These are phyloP conservation scores for Sebastes goodei DNA, from an alignment of 2,797 vertebrate species.

Conservation along the genomic window DNA sequence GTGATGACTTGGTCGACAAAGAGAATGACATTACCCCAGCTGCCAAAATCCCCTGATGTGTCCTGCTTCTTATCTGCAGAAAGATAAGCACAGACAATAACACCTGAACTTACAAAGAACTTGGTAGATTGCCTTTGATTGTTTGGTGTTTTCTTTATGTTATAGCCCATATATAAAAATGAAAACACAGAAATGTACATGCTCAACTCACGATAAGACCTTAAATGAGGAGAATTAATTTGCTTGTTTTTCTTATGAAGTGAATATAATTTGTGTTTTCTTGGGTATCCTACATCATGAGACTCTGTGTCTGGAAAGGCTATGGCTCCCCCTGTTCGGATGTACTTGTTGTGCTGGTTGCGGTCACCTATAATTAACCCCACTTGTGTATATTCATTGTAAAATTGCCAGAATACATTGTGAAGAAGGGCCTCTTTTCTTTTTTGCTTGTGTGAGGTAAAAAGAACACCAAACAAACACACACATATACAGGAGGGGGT, in stretches of 20 bases:
- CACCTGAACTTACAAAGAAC: neutral
- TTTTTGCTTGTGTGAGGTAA: neutral
- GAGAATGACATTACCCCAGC: conserved; percentile 80
- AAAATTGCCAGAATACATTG: neutral
- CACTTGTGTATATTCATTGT: neutral
- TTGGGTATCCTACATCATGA: neutral
- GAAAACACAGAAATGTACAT: neutral
- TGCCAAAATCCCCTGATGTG: conserved; percentile 87
- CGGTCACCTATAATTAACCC: too few relatives aligned
- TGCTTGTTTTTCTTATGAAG: neutral
- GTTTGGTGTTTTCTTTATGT: neutral
- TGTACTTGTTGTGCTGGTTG: too few relatives aligned
- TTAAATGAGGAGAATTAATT: neutral
- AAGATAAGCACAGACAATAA: conserved; percentile 46
- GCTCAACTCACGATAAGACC: neutral
- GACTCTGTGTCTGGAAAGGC: neutral
- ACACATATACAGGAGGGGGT: neutral
- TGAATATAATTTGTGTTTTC: neutral
- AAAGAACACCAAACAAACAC: neutral
- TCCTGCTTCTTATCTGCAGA: conserved; percentile 28
- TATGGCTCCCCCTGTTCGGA: neutral
- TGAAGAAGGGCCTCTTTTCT: neutral
- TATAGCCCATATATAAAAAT: neutral
- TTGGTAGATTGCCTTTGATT: neutral
- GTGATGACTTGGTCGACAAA: conserved; percentile 82